Evolutionary conservation across 2,113 vertebrate genomes (phyloP), one percentile per base, ranked within the genome.

Genomic region (Nannobrachium achirus): DNA sequence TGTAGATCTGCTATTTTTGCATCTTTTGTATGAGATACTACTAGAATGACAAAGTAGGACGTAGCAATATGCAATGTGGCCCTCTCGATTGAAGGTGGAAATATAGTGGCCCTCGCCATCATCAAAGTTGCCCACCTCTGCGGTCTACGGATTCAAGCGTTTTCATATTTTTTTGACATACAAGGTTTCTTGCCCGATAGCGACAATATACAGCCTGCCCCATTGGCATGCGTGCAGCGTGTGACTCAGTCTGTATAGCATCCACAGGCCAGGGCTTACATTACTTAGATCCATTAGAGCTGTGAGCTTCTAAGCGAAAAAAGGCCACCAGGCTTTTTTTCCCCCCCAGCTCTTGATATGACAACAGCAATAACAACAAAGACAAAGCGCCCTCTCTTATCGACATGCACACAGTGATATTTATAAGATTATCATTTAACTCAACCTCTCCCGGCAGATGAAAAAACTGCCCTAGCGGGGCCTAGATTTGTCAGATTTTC

Each of bases 401-500:
- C 70, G 68, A 57, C 25, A 58, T 15, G 70, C 79, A 67, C 59
- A 68, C 77, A 75, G 75, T 80, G 73, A 51, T 63, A 51, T 82
- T 68, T 66, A 64, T 14, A 14, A 25, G 56, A 63, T 71, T 68
- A 19, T 7, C 44, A 67, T 79, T 48, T 65, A 65, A 74, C 25
- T 33, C 25, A 71, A 25, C 55, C 10, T 60, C 61, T 68, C 58
- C n/a, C 67, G 11, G 57, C 69, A 70, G 64, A 83, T 59, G 63
- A 63, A 5, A 63, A 5, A 66, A 72, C 49, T 8, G 70, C 62
- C 25, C 60, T 70, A 42, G 58, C 78, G 25, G 25, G 63, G 76
- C 69, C 63, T 71, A 79, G 39, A 19, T 80, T 64, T 79, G 74
- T 81, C 82, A 5, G 76, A 76, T 80, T 78, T 83, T 67, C 49